Evolutionary conservation across 2,888 invertebrate genomes (phyloP).

Genomic region (Leptopilina myrica): DNA sequence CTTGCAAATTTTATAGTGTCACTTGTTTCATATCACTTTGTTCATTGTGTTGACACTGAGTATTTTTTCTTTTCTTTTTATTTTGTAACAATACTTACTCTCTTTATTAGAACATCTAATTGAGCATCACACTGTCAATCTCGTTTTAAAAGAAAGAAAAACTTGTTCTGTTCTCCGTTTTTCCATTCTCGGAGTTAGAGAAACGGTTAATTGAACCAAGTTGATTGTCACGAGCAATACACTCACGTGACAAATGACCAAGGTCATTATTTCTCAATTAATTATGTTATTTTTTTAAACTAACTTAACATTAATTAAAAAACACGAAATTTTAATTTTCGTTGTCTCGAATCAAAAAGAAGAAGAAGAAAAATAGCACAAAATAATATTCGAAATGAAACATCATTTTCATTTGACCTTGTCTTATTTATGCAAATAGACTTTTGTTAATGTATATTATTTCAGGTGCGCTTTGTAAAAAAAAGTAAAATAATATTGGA

Average conservation of each 20-base stretch:
- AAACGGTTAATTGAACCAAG: conserved; percentile 24
- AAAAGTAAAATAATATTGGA: neutral
- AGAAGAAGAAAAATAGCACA: neutral
- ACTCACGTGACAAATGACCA: conserved; percentile 7
- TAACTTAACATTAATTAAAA: no score
- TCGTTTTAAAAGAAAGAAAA: conserved; percentile 21
- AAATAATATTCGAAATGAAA: neutral
- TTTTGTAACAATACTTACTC: neutral
- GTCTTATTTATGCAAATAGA: conserved; percentile 13
- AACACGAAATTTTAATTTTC: no score
- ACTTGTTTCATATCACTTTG: conserved; percentile 1
- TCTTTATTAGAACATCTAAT: conserved; percentile 20
- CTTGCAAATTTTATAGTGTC: neutral
- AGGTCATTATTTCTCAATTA: neutral
- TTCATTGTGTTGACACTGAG: neutral
- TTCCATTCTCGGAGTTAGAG: conserved; percentile 5
- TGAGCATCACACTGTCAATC: conserved; percentile 20
- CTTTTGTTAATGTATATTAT: neutral
- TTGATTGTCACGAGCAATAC: conserved; percentile 11
- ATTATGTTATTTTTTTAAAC: neutral
- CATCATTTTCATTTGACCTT: neutral
- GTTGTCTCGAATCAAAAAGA: neutral
- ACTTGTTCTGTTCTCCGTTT: conserved; percentile 8
- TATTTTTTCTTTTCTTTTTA: neutral
- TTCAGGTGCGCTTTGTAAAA: conserved; percentile 4